A percentile compares a stretch with the other conserved stretches of the same genome.
Conservation (phyloP, 2,888 invertebrate species). For the Amphipyra berbera region DNA sequence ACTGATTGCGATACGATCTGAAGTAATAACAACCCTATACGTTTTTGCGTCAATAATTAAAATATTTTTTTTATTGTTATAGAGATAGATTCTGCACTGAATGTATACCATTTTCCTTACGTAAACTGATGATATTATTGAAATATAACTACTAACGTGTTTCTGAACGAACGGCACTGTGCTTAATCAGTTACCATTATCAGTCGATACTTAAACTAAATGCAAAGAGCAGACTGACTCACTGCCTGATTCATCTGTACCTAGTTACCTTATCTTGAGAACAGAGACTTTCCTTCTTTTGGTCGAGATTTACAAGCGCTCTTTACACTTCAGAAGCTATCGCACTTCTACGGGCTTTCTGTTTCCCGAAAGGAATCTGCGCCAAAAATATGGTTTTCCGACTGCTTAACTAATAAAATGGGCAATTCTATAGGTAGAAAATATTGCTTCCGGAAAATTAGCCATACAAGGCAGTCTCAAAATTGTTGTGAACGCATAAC, state of each 20-base stretch:
- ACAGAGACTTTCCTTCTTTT: conserved; percentile 25
- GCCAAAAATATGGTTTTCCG: background rate
- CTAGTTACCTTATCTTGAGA: conserved; percentile 36
- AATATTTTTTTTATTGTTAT: conserved; percentile 35
- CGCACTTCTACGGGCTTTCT: no score
- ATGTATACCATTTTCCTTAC: conserved; percentile 27
- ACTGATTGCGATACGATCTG: no score
- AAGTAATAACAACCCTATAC: background rate
- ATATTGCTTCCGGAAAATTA: background rate
- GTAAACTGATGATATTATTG: conserved; percentile 21
- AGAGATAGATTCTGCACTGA: conserved; percentile 33
- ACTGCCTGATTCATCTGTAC: conserved; percentile 43
- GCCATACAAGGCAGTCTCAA: no score
- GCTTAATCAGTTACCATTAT: conserved; percentile 37
- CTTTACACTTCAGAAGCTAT: conserved; percentile 18
- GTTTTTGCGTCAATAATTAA: conserved; percentile 10
- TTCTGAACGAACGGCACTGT: conserved; percentile 31
- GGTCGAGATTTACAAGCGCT: conserved; percentile 25
- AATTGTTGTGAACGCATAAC: no score
- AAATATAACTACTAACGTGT: conserved; percentile 3
- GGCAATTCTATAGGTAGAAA: no score
- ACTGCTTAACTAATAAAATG: no score
- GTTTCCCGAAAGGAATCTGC: background rate
- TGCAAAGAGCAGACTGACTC: conserved; percentile 30
- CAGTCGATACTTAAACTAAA: conserved; percentile 24